Conservation (phyloP, 2,797 vertebrate species). For the Enteromius unitaeniatus region DNA sequence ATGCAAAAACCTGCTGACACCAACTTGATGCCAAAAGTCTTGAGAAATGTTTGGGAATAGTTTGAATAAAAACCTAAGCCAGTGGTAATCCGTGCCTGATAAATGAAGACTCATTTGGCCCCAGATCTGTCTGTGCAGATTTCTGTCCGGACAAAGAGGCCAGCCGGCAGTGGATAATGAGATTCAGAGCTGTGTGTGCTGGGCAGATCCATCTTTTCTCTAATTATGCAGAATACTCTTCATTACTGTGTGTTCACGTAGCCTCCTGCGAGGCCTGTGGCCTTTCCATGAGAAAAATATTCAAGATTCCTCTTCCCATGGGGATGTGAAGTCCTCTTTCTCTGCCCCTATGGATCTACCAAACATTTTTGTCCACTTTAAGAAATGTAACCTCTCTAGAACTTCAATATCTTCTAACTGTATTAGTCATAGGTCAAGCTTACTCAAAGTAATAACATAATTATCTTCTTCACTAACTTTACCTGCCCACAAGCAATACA, state of each 20-base stretch:
- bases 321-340: neutral
- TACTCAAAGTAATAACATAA: neutral
- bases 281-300: constrained; percentile 33
- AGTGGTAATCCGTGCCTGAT: constrained; percentile 7
- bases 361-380: neutral
- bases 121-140: constrained; percentile 25
- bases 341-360: neutral
- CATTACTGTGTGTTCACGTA: neutral
- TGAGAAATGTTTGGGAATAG: neutral
- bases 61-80: neutral
- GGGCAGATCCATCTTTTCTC: constrained; percentile 32
- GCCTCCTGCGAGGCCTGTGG: constrained; percentile 14
- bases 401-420: neutral
- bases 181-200: constrained; percentile 17
- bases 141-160: constrained; percentile 8
- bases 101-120: constrained; percentile 14
- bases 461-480: neutral
- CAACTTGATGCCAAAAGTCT: neutral
- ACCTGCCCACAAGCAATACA: neutral
- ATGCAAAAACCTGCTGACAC: neutral
- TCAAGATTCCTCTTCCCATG: neutral
- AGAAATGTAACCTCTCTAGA: neutral
- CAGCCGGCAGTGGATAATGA: constrained; percentile 29
- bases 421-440: neutral
- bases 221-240: constrained; percentile 44